Conservation (phyloP, 2,888 invertebrate genomes). For the Agriopis leucophaearia region DNA sequence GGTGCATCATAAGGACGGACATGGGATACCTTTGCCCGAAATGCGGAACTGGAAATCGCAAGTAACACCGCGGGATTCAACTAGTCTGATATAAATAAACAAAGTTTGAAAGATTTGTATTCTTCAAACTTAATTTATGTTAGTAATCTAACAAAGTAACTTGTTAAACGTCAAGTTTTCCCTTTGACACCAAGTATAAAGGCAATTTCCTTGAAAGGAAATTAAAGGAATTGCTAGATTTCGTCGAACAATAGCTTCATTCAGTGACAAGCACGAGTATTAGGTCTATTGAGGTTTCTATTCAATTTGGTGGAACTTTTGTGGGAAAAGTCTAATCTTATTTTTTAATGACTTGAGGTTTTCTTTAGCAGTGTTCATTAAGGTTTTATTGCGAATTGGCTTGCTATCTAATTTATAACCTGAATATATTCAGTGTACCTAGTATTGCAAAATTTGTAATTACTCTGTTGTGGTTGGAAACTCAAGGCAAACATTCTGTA, state of each 20-base stretch:
- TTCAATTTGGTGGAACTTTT: conserved; percentile 32
- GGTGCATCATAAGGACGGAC: no score
- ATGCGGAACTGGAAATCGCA: no score
- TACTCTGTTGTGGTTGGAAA: not conserved
- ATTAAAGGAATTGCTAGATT: conserved; percentile 67
- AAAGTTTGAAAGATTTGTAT: no score
- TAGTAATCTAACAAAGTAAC: conserved; percentile 39
- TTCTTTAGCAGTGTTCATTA: conserved; percentile 16
- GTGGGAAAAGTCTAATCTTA: conserved; percentile 6
- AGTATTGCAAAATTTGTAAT: not conserved
- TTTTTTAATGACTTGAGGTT: conserved; percentile 24
- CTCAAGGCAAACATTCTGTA: not conserved
- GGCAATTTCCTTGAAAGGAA: conserved; percentile 76
- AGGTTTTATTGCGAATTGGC: conserved; percentile 5
- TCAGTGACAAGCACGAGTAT: conserved; percentile 51
- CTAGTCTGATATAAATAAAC: no score
- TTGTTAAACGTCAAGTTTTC: conserved; percentile 49
- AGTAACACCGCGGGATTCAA: no score
- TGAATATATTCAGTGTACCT: not conserved
- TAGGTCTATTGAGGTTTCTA: conserved; percentile 51
- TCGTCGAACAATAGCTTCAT: conserved; percentile 60
- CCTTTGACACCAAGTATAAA: conserved; percentile 59
- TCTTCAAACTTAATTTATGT: conserved; percentile 13
- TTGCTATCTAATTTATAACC: conserved; percentile 2
- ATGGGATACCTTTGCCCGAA: no score